Base-by-base conservation (phyloP, 2,113 vertebrate genomes). In the Paramormyrops kingsleyae region DNA sequence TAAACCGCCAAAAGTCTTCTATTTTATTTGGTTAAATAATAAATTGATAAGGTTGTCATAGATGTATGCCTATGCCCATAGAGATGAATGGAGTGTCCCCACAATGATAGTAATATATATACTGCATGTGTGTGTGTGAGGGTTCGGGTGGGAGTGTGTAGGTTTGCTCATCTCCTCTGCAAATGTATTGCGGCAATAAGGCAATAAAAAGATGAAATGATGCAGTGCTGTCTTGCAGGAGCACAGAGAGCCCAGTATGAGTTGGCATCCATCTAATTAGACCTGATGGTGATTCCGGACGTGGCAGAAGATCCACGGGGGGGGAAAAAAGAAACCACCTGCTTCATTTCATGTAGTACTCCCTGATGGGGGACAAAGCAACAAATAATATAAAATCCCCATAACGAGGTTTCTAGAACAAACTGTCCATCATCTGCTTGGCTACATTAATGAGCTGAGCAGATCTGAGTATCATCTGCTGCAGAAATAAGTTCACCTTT, bases 181-280 rank as follows among this genome's bases (percentile, higher is more conserved):
- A 80, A 80, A 80, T 19, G 31, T 42, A 74, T 39, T 80, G 5
- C 31, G 7, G 74, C 35, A 35, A 80, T 77, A 77, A 77, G 15
- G 70, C 31, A 77, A 77, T 39, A 42, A 35, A 77, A 80, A 80
- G 31, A 77, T 42, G 42, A 42, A 80, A 80, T 85, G 17, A 49
- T 85, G 39, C 83, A 85, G 35, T 44, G 13, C 70, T 13, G n/a
- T 12, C 15, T n/a, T 85, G 83, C 21, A 49, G 44, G 83, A 85
- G 5, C 47, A 85, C 46, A 1, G 19, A 15, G 83, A n/a, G n/a
- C 83, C 24, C 21, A 50, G 83, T 47, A 15, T 17, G n/a, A 10
- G 17, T n/a, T 86, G 83, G 83, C 83, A 86, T 86, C n/a, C 83
- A 15, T 86, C 44, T 27, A 86, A 86, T 86, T 86, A 86, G n/a